Percentiles rank a stretch among this genome's conserved stretches.
Conservation (phyloP, 2,113 vertebrate species). For the Cardinalis cardinalis region DNA sequence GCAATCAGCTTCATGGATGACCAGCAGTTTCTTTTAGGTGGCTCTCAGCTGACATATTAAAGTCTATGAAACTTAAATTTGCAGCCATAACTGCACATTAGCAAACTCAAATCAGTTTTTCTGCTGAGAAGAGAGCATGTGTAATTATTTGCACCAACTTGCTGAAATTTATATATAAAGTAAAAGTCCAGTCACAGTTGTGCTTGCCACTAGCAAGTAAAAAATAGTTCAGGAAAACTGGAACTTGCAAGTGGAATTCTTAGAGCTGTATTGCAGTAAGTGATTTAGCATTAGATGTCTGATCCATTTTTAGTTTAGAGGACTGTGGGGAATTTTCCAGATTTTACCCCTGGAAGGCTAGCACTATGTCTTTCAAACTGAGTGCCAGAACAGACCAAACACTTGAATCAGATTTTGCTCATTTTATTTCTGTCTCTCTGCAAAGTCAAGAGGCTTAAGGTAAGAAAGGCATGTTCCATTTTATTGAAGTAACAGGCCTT, state of each 20-base stretch:
- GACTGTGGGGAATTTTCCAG: not conserved
- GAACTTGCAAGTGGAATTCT: not conserved
- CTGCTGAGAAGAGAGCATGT: not conserved
- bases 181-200: not conserved
- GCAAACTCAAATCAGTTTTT: not conserved
- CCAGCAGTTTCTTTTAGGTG: not conserved
- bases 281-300: not conserved
- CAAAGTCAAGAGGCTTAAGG: not conserved
- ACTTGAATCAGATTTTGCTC: not conserved
- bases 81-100: not conserved
- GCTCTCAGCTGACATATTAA: not conserved
- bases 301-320: not conserved
- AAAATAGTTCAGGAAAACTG: not conserved
- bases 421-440: not conserved
- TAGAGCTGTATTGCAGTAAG: not conserved
- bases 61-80: not conserved
- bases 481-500: not conserved
- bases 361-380: not conserved
- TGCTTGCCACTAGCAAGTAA: not conserved
- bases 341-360: not conserved
- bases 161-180: not conserved
- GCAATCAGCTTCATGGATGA: not conserved
- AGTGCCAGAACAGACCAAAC: not conserved
- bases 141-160: not conserved
- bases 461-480: not conserved